Percentiles rank a stretch among this genome's conserved stretches.
These are phyloP conservation scores for Microdon myrmicae DNA, from an alignment of 2,888 invertebrate species.

Conservation along the genomic window DNA sequence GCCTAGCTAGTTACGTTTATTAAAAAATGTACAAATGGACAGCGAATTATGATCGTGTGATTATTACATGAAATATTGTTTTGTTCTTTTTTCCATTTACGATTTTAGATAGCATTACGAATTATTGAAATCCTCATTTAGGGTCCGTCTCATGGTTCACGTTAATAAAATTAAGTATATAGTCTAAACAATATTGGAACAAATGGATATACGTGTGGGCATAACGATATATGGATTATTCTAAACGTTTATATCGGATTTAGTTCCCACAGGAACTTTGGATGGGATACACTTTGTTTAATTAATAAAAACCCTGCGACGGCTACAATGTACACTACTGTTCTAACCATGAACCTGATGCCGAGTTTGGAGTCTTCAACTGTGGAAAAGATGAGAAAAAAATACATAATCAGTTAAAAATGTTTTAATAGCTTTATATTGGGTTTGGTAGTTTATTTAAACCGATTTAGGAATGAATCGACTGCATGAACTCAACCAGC, in stretches of 20 bases:
- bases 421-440: background rate
- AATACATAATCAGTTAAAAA: background rate
- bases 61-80: slow-evolving; percentile 38
- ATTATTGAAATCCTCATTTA: slow-evolving; percentile 7
- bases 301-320: slow-evolving; percentile 16
- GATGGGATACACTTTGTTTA: slow-evolving; percentile 38
- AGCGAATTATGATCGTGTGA: slow-evolving; percentile 34
- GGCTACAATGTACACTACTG: slow-evolving; percentile 68
- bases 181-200: slow-evolving; percentile 24
- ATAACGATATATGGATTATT: slow-evolving; percentile 28
- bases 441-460: background rate
- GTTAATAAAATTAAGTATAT: slow-evolving; percentile 20
- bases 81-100: too few species aligned
- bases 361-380: slow-evolving; percentile 79
- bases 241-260: slow-evolving; percentile 32
- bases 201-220: slow-evolving; percentile 4
- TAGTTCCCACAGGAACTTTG: slow-evolving; percentile 46
- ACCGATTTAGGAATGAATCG: background rate
- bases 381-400: slow-evolving; percentile 45
- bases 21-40: slow-evolving; percentile 49
- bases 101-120: slow-evolving; percentile 1
- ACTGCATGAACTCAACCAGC: too few species aligned
- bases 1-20: slow-evolving; percentile 46
- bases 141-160: slow-evolving; percentile 12
- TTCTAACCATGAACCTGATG: slow-evolving; percentile 84